Evolutionary conservation across 53 echinoderm and acorn worm genomes (phyloP).

Genomic region (Antedon mediterranea): DNA sequence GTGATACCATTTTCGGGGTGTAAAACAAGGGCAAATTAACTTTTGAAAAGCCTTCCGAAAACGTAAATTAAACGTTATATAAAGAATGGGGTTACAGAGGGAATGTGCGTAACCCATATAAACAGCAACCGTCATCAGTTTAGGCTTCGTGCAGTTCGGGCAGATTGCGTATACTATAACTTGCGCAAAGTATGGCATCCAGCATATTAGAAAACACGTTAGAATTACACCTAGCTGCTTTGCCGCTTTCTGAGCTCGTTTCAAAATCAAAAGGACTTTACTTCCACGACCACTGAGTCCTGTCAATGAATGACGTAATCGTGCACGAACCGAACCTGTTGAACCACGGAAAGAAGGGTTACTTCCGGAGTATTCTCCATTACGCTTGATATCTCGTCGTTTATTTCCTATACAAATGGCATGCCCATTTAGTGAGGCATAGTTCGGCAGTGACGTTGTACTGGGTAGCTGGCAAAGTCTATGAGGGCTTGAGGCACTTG

Average conservation of each 20-base stretch:
- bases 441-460: slow-evolving; percentile 5
- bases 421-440: background rate
- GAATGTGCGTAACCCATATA: slow-evolving; percentile 90
- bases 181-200: slow-evolving; percentile 91
- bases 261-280: slow-evolving; percentile 56
- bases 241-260: slow-evolving; percentile 86
- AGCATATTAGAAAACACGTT: slow-evolving; percentile 69
- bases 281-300: slow-evolving; percentile 71
- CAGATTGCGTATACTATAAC: slow-evolving; percentile 66
- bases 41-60: slow-evolving; percentile 64
- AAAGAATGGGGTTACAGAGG: slow-evolving; percentile 73
- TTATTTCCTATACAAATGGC: background rate
- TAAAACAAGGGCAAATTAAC: slow-evolving; percentile 32
- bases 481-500: background rate
- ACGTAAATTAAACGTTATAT: slow-evolving; percentile 73
- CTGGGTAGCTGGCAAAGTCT: background rate
- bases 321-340: slow-evolving; percentile 32
- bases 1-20: background rate
- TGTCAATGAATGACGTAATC: slow-evolving; percentile 65
- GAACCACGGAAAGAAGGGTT: background rate
- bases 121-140: slow-evolving; percentile 51
- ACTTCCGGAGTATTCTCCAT: background rate
- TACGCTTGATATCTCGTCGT: background rate
- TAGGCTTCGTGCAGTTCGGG: slow-evolving; percentile 34
- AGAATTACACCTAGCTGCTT: slow-evolving; percentile 76